Evolutionary conservation across 2,113 vertebrate species (phyloP), one percentile per base, ranked within the genome.

Genomic region (Puffinus mauretanicus): DNA sequence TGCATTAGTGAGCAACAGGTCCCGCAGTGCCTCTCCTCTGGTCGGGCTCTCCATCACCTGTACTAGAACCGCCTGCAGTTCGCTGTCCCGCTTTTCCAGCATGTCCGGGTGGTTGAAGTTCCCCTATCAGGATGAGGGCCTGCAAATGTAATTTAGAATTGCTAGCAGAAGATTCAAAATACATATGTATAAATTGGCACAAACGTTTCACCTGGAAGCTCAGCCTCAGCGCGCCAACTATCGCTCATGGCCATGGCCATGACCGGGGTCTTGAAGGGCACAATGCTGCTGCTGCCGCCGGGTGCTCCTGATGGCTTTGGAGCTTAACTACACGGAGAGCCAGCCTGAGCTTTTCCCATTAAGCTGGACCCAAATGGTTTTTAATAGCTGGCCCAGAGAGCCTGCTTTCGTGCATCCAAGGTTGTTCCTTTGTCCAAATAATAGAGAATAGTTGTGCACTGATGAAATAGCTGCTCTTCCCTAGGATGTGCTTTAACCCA

Each of bases 171-270:
- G 47, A 44, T 52, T 62, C 40, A 27, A 14, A 44, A 14, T 46
- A 34, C 4, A 0, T 25, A 5, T 4, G 21, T 42, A 27, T 82
- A 16, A 76, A 51, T 3, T 8, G 42, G 34, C 49, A 52, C 21
- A 9, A 14, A 57, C 64, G 29, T 16, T 44, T 38, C 17, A 58
- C 0, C 8, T 26, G 24, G 36, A 29, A 51, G 70, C 46, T 61
- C n/a, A 20, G 36, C 40, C 34, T 17, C 52, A 49, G 22, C 1
- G 2, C 1, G 7, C 47, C 0, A 4, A 34, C 18, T 14, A 22
- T 32, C 1, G 3, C 46, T 20, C 24, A 27, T 1, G 25, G 38
- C 27, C 29, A 1, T 15, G 64, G 6, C 27, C 29, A 1, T 17
- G 64, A 6, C 25, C 14, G 46, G 20, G 34, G 21, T 46, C 32